Base-by-base conservation (phyloP, 2,888 invertebrate genomes). In the Chymomyza caudatula region DNA sequence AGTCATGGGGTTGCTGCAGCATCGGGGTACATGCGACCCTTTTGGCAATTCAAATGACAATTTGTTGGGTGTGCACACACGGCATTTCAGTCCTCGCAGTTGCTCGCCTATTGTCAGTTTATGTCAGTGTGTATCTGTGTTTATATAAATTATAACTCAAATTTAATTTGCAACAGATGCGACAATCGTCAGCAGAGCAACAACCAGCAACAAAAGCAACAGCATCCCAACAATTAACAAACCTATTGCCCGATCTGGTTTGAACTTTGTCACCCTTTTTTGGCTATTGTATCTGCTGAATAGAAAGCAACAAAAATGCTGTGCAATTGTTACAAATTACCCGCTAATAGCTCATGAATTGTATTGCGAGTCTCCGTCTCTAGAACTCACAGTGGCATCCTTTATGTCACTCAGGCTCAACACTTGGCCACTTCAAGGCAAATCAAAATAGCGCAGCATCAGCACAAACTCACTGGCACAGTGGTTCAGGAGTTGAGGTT, bases 141-240 rank as follows among this genome's bases (percentile, higher is more conserved):
- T 81, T 86, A 81, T 74, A 73, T 71, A 84, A 74, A 86, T 83
- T 88, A 88, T 88, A 88, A 87, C 85, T 81, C 74, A 78, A 85
- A 86, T 85, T 87, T 87, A 81, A 88, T 88, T 88, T 88, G 88
- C 83, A 88, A 88, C 88, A 88, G 89, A 88, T 88, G 88, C 84
- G 85, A 76, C 80, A 77, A 77, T 78, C 76, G 78, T 69, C 77
- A 74, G 67, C 71, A 65, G 61, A 62, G 53, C 53, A 68, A 55
- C 44, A 65, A 57, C 44, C 64, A 70, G 56, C 60, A 67, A 60
- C 60, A 65, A 58, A 52, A 56, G 47, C 67, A 66, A 61, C 64
- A 63, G 71, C 68, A 68, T 59, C 67, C 29, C 52, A 54, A 70
- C 66, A 77, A 83, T 78, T 73, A 76, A 74, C 63, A 53, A 69